phyloP scores from a whole-genome alignment of 2,888 invertebrate genomes.

The Cybosia mesomella region DNA sequence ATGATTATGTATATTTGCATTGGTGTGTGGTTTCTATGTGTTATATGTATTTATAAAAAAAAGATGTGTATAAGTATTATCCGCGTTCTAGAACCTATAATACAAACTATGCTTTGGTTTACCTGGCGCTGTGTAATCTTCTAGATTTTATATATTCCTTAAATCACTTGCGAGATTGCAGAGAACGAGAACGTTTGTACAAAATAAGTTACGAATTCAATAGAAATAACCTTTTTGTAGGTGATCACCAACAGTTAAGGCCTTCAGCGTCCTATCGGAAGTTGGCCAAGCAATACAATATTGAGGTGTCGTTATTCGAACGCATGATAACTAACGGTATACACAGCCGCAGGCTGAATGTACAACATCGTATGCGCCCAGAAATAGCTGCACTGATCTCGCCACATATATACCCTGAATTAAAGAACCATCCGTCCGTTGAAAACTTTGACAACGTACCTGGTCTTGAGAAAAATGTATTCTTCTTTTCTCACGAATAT shows the following conservation, averaged over 20 bases:
- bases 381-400: slow-evolving; percentile 83
- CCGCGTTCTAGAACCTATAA: no score
- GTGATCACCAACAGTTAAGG: slow-evolving; percentile 93
- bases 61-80: no score
- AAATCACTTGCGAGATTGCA: no score
- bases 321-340: slow-evolving; percentile 90
- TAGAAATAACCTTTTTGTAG: slow-evolving; percentile 57
- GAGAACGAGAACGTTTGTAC: not conserved
- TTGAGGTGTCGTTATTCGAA: slow-evolving; percentile 94
- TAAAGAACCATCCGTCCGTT: slow-evolving; percentile 89
- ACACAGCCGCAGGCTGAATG: slow-evolving; percentile 87
- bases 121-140: no score
- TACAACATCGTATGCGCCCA: slow-evolving; percentile 94
- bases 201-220: not conserved
- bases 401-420: slow-evolving; percentile 90
- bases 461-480: slow-evolving; percentile 89
- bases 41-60: no score
- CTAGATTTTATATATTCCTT: no score
- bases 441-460: slow-evolving; percentile 84
- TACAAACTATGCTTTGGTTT: no score
- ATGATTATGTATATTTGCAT: no score
- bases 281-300: slow-evolving; percentile 88
- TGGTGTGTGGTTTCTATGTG: no score
- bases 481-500: slow-evolving; percentile 89
- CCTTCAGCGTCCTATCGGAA: slow-evolving; percentile 90